Conservation (phyloP, 23 tunicate genomes). For the Phallusia fumigata region DNA sequence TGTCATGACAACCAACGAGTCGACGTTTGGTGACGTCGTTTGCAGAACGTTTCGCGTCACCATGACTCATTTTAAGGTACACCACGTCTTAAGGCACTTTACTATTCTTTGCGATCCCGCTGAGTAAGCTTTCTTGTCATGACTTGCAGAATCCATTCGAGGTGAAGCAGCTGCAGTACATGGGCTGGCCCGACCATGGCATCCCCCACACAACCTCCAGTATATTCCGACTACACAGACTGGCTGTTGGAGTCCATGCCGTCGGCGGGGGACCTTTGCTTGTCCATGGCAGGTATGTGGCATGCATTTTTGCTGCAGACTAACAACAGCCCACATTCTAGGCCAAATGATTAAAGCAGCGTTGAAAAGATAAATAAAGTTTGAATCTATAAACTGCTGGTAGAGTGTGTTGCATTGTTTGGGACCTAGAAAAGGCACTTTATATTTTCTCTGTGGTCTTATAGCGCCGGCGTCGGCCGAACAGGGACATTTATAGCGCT, state of each 20-base stretch:
- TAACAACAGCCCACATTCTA: no score
- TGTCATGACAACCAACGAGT: background rate
- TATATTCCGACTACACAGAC: background rate
- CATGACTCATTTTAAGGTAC: background rate
- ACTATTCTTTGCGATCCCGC: background rate
- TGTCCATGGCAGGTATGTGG: background rate
- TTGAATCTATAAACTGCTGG: no score
- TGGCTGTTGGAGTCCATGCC: background rate
- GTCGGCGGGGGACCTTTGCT: background rate
- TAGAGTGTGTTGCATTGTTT: no score
- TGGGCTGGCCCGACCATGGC: slow-evolving; percentile 11
- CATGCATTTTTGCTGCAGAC: no score
- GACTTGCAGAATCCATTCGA: background rate
- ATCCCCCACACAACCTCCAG: background rate
- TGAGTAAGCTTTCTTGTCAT: background rate
- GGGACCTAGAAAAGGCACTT: no score
- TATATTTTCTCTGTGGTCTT: background rate
- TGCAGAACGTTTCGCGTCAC: background rate
- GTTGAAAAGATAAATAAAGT: no score
- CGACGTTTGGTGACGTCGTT: background rate
- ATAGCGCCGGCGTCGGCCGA: slow-evolving; percentile 94
- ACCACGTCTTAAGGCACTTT: background rate
- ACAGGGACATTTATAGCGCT: slow-evolving; percentile 95
- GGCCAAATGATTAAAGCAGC: no score
- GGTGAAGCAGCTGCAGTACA: background rate